Base-by-base conservation (phyloP, 2,113 vertebrate species). In the Epinephelus fuscoguttatus region DNA sequence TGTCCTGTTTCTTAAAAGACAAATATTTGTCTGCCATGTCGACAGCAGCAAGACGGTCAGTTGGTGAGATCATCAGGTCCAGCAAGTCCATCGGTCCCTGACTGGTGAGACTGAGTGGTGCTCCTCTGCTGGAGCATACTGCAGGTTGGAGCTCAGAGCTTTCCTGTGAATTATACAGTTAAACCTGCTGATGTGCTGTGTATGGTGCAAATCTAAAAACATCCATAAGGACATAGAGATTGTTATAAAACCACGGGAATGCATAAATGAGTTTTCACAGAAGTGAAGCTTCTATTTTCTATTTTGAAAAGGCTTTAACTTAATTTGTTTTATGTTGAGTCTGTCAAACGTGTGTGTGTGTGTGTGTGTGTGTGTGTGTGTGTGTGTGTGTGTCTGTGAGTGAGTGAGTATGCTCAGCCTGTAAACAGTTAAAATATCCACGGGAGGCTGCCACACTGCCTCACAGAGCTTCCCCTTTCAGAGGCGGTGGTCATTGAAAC, bases 21-120 rank as follows among this genome's bases (percentile, higher is more conserved):
- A 93, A 94, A 94, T 94, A 92, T 94, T 94, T 94, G 88, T 81
- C 66, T 45, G 66, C 18, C 67, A 80, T 92, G 88, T 93, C 89
- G 68, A 89, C 84, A 89, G 83, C 70, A 61, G 72, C 3, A 3
- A 61, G 70, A 10, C 47, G 30, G 63, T 68, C 66, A 18, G 40
- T 70, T 25, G 52, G 59, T 89, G 85, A 89, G 63, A 56, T 88
- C 86, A 88, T 11, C 6, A 12, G 67, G 81, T 80, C 70, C 60
- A 80, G 33, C 14, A 27, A 82, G 82, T 84, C 80, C 78, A 73
- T 64, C n/a, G 4, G 67, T 77, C 60, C 23, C 27, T 71, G 23
- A 12, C 45, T 49, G 67, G 59, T 19, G 56, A 55, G 62, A 74
- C 69, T 15, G 19, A 68, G 62, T 55, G 70, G 19, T 67, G 61